Base-by-base conservation (phyloP, 2,888 invertebrate species). In the Tetropium fuscum region DNA sequence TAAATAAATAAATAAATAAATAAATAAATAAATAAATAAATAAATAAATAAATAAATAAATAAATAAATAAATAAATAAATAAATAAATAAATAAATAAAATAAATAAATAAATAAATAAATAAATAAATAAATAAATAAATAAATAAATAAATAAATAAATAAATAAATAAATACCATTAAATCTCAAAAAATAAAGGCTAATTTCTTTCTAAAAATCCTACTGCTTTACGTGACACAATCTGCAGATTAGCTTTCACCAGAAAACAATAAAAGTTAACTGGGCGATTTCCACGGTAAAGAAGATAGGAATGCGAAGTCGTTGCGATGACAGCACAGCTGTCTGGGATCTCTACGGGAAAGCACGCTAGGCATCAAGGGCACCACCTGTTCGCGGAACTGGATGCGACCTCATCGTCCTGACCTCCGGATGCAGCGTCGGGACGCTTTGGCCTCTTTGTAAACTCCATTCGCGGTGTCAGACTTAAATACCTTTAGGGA, bases 351-450 rank as follows among this genome's bases (percentile, higher is more conserved):
- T 63, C 63, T 61, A 47, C 53, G 60, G 47, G 53, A 51, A 53
- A 43, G 44, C 47, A 25, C 41, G 57, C 53, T 27, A 60, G 69
- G 66, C 72, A 76, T 71, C 76, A 75, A 75, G 74, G 75, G 73
- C 75, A 74, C 77, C 76, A 77, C 77, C 77, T 77, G 77, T 75
- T 54, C 54, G 25, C 44, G 51, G 51, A 22, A 25, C 40, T 16
- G 51, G 27, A 27, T 22, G 40, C 51, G 18, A 40, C 38, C n/a
- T 40, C 40, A 40, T 51, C 40, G 27, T 51, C 18, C 38, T 66
- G 64, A 70, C 70, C 71, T 38, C 60, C 53, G 59, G 59, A 57
- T 54, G 60, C 32, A 41, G 67, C 72, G 72, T 69, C 71, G 72
- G 67, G 71, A 73, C 68, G 71, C 69, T 65, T 63, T 71, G 66